Evolutionary conservation across 2,888 invertebrate genomes (phyloP).

Genomic region (Scrobipalpa costella): DNA sequence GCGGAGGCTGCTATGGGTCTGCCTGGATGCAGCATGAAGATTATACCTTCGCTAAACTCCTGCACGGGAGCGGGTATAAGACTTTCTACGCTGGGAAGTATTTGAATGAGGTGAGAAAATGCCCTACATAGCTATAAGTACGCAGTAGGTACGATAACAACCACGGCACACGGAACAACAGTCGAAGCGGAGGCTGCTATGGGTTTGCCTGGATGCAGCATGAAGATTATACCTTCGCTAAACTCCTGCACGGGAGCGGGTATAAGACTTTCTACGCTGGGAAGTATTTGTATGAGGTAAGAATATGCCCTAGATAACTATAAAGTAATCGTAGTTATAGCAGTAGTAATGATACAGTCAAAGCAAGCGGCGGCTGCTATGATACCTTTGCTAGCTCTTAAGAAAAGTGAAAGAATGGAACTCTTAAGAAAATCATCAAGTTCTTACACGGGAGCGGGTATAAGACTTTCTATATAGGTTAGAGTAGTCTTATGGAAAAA

Average conservation of each 20-base stretch:
- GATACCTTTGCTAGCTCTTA: too few relatives aligned
- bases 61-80: constrained; percentile 84
- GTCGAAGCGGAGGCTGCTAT: constrained; percentile 88
- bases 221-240: constrained; percentile 86
- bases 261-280: constrained; percentile 96
- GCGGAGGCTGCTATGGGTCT: constrained; percentile 88
- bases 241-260: constrained; percentile 81
- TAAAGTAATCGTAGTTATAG: too few relatives aligned
- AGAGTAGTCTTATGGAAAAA: background rate
- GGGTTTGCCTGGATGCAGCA: constrained; percentile 82
- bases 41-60: constrained; percentile 84
- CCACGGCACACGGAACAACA: constrained; percentile 89
- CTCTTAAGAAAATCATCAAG: too few relatives aligned
- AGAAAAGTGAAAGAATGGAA: too few relatives aligned
- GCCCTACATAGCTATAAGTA: background rate
- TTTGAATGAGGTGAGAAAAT: constrained; percentile 86
- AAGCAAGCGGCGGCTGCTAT: too few relatives aligned
- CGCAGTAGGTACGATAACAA: too few relatives aligned
- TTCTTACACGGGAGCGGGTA: too few relatives aligned
- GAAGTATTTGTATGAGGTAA: constrained; percentile 94
- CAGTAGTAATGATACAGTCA: too few relatives aligned
- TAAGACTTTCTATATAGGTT: too few relatives aligned
- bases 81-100: constrained; percentile 98
- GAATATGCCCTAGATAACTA: too few relatives aligned
- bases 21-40: constrained; percentile 85